Base-by-base conservation (phyloP, 2,113 vertebrate genomes). In the Nibea albiflora region DNA sequence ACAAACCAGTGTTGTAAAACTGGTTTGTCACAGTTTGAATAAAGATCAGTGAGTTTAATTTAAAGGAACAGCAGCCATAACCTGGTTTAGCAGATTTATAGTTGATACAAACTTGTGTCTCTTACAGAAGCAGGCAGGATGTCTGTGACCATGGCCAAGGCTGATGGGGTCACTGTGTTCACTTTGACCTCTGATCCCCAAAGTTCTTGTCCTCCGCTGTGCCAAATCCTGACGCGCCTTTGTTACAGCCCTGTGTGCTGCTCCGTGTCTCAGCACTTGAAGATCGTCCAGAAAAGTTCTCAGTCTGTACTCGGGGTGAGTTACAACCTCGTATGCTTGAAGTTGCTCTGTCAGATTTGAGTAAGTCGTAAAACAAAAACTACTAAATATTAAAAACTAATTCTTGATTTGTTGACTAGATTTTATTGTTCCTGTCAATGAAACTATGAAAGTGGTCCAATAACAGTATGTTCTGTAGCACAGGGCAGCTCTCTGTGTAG, bases 191-290 rank as follows among this genome's bases (percentile, higher is more conserved):
- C 91, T 44, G 81, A 94, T 85, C 42, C 79, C 1, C 44, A 75
- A 19, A 94, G 91, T 66, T 0, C 11, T 19, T 92, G 73, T 16
- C 92, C 94, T 16, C 83, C 87, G 2, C 10, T 93, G 15, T 93
- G 84, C 24, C 94, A 95, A 76, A 80, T 95, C 60, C 6, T 94
- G 31, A 82, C 77, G 35, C 20, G 17, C 3, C 60, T 94, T 17
- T 95, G 93, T 85, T 95, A 74, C 91, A 94, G 85, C 66, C 94
- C 93, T 0, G 31, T 72, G 17, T 92, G 88, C 76, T 94, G 87
- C 83, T 80, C 65, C 0, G 81, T 92, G 83, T 94, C 94, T 54
- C 62, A 76, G 65, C 60, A 1, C 2, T 12, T 91, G 63, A 85
- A 56, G 31, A 66, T 16, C 3, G 1, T 86, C 58, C 80, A 89